Base-by-base conservation (phyloP, 2,888 invertebrate genomes). In the Synanthedon formicaeformis region DNA sequence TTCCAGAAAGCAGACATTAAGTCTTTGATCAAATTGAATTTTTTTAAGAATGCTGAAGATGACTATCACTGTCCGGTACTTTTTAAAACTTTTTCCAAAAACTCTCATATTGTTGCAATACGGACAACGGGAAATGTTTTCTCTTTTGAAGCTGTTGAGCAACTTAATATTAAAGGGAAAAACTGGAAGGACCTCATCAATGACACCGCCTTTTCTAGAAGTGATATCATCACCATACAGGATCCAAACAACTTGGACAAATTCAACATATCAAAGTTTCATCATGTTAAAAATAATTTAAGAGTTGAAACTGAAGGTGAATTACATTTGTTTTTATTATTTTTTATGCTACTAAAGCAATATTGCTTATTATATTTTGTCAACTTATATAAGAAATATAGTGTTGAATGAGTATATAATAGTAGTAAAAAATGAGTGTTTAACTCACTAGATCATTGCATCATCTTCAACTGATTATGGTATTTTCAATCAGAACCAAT, bases 61-160 rank as follows among this genome's bases (percentile, higher is more conserved):
- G 90, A 94, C 62, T 95, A 93, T 70, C 97, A 98, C 70, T 99
- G 98, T 64, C 98, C 98, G 0, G 97, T 98, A 4, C 83, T 98
- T 23, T 98, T 95, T 71, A 97, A 97, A 79, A 89, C 92, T 0
- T 97, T 99, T 67, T 96, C 96, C 0, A 96, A 96, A 69, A 96
- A 96, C 78, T 96, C 97, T 0, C 95, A 98, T 69, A 96, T 99
- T 75, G 96, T 96, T 18, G 95, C 96, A 0, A 91, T 98, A 56
- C 92, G 90, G 53, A 92, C 92, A 0, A 97, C 96, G 8, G 99
- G 99, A 27, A 99, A 99, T 90, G 98, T 99, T 0, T 99, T 93
- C 78, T 94, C 94, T 0, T 92, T 93, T 86, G 98, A 99, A 90
- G 98, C 98, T 0, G 91, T 99, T 48, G 97, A 98, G 65, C 96